phyloP scores from a whole-genome alignment of 2,113 vertebrate species.

The Sceloporus undulatus region DNA sequence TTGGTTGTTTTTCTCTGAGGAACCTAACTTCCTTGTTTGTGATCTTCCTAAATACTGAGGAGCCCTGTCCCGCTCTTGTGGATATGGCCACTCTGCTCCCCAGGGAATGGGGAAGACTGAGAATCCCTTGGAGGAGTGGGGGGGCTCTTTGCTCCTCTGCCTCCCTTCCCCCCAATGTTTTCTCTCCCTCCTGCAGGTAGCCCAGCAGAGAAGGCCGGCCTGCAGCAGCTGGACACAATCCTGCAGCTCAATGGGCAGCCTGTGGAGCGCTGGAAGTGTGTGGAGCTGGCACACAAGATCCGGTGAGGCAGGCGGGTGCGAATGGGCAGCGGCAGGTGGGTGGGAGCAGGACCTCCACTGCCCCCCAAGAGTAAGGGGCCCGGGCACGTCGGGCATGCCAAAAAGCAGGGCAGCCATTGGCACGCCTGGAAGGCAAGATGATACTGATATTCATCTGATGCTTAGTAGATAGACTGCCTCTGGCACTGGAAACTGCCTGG shows the following conservation, averaged over 20 bases:
- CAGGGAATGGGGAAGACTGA: not conserved
- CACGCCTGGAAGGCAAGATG: too few relatives aligned
- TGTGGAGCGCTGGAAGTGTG: slow-evolving; percentile 96
- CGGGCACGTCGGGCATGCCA: too few relatives aligned
- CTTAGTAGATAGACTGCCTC: not conserved
- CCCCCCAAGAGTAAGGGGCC: too few relatives aligned
- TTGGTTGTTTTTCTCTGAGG: too few relatives aligned
- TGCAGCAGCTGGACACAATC: slow-evolving; percentile 91
- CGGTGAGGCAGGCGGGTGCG: slow-evolving; percentile 74
- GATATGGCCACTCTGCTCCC: not conserved
- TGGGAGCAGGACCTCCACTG: not conserved
- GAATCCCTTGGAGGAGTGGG: not conserved
- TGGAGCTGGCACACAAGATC: slow-evolving; percentile 93
- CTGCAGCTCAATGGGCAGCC: slow-evolving; percentile 92
- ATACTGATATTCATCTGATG: too few relatives aligned
- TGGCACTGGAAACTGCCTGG: not conserved
- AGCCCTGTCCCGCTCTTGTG: not conserved
- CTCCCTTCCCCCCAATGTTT: too few relatives aligned
- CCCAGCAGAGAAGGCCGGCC: slow-evolving; percentile 91
- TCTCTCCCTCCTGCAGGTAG: slow-evolving; percentile 80
- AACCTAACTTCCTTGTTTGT: too few relatives aligned
- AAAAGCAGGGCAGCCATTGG: too few relatives aligned
- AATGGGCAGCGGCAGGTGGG: not conserved
- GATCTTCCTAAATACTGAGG: not conserved
- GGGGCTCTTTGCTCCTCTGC: not conserved